Evolutionary conservation across 2,888 invertebrate genomes (phyloP).

Genomic region (Mamestra brassicae): DNA sequence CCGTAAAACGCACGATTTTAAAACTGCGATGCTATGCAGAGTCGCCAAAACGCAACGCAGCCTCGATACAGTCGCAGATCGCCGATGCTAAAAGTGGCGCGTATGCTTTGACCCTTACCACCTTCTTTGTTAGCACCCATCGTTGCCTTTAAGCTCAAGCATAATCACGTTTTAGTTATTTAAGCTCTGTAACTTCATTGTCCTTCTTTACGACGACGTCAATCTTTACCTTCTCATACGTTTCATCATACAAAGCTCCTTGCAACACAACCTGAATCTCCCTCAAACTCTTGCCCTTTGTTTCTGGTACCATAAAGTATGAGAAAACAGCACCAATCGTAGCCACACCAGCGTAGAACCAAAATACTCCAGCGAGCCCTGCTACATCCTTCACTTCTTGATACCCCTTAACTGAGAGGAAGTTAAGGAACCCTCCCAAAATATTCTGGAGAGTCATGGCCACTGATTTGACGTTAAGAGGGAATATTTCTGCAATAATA

Average conservation of each 20-base stretch:
- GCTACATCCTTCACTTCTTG: constrained; percentile 83
- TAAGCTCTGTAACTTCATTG: constrained; percentile 26
- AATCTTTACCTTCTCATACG: constrained; percentile 63
- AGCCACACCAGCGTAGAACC: constrained; percentile 83
- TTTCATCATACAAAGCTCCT: constrained; percentile 73
- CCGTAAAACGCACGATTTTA: no score
- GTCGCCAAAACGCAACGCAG: no score
- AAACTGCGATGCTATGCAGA: no score
- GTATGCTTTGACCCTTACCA: no score
- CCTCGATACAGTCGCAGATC: no score
- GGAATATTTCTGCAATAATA: constrained; percentile 90
- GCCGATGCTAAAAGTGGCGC: no score
- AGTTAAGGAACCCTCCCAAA: constrained; percentile 82
- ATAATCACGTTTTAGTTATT: constrained; percentile 21
- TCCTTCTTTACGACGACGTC: constrained; percentile 13
- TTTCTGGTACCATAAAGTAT: constrained; percentile 87
- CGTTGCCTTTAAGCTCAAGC: background rate
- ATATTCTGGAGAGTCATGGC: constrained; percentile 84
- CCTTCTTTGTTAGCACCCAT: background rate
- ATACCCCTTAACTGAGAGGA: constrained; percentile 87
- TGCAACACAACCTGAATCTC: constrained; percentile 90
- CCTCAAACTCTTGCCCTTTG: constrained; percentile 89
- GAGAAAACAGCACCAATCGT: constrained; percentile 86
- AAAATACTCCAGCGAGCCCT: constrained; percentile 88
- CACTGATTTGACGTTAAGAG: constrained; percentile 89